phyloP scores from a whole-genome alignment of 1,140 invertebrate species.

The Sinonovacula constricta region DNA sequence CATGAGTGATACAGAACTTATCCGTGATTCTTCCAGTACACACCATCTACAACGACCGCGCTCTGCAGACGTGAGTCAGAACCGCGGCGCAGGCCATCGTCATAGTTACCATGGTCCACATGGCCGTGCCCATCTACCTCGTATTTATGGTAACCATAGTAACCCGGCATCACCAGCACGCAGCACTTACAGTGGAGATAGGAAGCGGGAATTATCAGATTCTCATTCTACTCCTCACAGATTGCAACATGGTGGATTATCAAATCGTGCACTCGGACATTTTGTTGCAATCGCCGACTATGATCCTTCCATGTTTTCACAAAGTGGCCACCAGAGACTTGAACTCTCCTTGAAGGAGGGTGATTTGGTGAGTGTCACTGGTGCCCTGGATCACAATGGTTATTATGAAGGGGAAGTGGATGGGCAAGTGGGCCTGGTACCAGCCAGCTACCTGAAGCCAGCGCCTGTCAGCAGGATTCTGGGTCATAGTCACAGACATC shows the following conservation, averaged over 20 bases:
- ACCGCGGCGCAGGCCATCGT: slow-evolving; percentile 22
- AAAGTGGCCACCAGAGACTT: slow-evolving; percentile 62
- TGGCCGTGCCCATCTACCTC: slow-evolving; percentile 12
- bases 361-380: slow-evolving; percentile 51
- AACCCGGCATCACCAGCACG: background rate
- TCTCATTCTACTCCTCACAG: background rate
- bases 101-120: slow-evolving; percentile 30
- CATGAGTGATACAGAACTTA: slow-evolving; percentile 47
- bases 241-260: too few relatives aligned
- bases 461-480: slow-evolving; percentile 17
- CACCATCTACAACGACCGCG: slow-evolving; percentile 14
- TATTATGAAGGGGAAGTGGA: slow-evolving; percentile 70
- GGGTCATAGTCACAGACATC: background rate
- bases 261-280: too few relatives aligned
- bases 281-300: slow-evolving; percentile 69
- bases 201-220: too few relatives aligned
- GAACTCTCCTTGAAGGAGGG: slow-evolving; percentile 69
- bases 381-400: slow-evolving; percentile 63
- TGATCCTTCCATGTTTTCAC: slow-evolving; percentile 64
- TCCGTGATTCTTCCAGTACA: slow-evolving; percentile 12
- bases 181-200: too few relatives aligned
- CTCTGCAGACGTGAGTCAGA: slow-evolving; percentile 36
- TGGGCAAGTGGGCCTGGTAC: slow-evolving; percentile 68
- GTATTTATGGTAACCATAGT: slow-evolving; percentile 5
- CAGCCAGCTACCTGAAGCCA: slow-evolving; percentile 67